Evolutionary conservation across 1,140 invertebrate species (phyloP).

Genomic region (Aphis craccivora): DNA sequence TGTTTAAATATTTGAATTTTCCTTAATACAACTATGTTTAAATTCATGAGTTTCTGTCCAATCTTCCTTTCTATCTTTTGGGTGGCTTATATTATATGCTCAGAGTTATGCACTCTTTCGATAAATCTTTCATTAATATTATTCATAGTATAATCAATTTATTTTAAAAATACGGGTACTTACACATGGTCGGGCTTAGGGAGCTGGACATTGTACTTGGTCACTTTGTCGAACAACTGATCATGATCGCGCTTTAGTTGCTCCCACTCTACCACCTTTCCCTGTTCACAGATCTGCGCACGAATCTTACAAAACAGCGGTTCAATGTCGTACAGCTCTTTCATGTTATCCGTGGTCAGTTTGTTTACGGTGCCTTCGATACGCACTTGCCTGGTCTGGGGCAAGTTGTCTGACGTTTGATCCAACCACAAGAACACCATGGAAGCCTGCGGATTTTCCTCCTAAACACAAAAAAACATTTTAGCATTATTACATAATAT

Average conservation of each 20-base stretch:
- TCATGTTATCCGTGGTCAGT: conserved; percentile 62
- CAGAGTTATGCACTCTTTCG: neutral
- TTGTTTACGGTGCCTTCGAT: conserved; percentile 64
- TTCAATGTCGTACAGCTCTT: conserved; percentile 65
- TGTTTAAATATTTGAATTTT: no score
- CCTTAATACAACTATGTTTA: neutral
- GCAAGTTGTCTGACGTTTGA: neutral
- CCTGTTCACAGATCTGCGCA: conserved; percentile 65
- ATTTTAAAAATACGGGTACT: conserved; percentile 59
- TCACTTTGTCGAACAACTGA: conserved; percentile 62
- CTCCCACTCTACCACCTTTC: conserved; percentile 64
- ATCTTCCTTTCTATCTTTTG: neutral
- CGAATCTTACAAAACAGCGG: conserved; percentile 66
- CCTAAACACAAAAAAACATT: conserved; percentile 60
- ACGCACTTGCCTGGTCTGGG: conserved; percentile 63
- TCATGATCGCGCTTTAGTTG: conserved; percentile 64
- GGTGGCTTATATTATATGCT: neutral
- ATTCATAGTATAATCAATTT: neutral
- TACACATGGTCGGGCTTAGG: conserved; percentile 66
- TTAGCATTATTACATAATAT: neutral
- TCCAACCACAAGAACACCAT: conserved; percentile 66
- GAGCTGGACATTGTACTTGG: conserved; percentile 61
- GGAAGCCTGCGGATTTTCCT: conserved; percentile 65
- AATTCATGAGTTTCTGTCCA: neutral
- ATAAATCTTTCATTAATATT: neutral